phyloP scores from a whole-genome alignment of 2,888 invertebrate genomes.

The Atrina japonica region DNA sequence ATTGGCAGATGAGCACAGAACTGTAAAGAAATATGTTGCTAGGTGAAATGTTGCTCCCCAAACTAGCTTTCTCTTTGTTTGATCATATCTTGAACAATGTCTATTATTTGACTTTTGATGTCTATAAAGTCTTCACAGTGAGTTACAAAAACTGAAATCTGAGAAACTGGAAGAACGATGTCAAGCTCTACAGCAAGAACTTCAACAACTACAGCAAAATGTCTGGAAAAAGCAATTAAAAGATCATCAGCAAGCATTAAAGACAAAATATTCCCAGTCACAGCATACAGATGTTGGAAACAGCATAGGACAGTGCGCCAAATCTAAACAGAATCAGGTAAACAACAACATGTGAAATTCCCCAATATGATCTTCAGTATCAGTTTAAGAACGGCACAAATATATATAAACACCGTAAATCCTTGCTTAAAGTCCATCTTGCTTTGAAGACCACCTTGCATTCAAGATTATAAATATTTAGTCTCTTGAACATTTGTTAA shows the following conservation, averaged over 20 bases:
- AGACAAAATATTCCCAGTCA: slow-evolving; percentile 6
- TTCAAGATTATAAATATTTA: too few relatives aligned
- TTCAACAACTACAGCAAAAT: slow-evolving; percentile 50
- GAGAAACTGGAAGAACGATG: slow-evolving; percentile 42
- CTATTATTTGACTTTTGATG: neutral
- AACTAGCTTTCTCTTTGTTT: neutral
- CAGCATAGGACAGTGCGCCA: neutral
- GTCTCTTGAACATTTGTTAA: too few relatives aligned
- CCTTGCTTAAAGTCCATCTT: too few relatives aligned
- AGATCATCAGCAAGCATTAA: slow-evolving; percentile 25
- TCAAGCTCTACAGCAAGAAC: slow-evolving; percentile 46
- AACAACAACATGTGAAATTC: too few relatives aligned
- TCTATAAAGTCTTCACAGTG: slow-evolving; percentile 43
- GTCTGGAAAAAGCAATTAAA: slow-evolving; percentile 53
- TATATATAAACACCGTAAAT: too few relatives aligned
- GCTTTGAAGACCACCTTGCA: too few relatives aligned
- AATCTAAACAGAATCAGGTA: too few relatives aligned
- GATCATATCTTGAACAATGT: neutral
- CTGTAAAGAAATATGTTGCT: neutral
- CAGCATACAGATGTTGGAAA: neutral
- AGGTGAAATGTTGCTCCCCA: neutral
- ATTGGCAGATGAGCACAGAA: slow-evolving; percentile 3
- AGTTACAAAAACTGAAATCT: slow-evolving; percentile 36
- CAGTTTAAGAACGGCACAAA: too few relatives aligned
- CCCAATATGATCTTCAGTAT: too few relatives aligned